Conservation (phyloP, 2,888 invertebrate species). For the Fragum fragum region DNA sequence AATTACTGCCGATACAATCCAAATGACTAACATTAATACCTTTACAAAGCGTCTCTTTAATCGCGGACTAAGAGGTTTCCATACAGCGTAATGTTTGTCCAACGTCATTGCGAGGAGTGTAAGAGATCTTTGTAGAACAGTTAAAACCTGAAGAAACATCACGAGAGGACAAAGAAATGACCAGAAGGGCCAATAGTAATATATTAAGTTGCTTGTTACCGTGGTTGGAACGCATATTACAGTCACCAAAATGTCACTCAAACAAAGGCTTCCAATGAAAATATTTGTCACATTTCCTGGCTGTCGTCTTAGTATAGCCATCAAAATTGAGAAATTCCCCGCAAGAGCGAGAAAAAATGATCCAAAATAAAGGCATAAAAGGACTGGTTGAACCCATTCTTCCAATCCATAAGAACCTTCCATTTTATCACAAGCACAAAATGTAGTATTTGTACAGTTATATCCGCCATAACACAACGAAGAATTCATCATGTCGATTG, state of each 20-base stretch:
- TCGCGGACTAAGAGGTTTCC: constrained; percentile 11
- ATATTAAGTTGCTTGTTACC: constrained; percentile 27
- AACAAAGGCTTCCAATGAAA: constrained; percentile 34
- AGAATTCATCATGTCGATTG: background rate
- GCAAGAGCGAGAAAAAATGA: constrained; percentile 13
- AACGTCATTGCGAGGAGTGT: constrained; percentile 24
- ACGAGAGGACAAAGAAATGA: constrained; percentile 31
- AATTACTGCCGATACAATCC: constrained; percentile 14
- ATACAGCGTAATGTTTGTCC: constrained; percentile 31
- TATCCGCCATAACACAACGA: background rate
- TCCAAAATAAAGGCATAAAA: constrained; percentile 19
- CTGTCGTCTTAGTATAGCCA: background rate
- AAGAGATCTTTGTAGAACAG: constrained; percentile 30
- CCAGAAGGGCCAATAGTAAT: constrained; percentile 38
- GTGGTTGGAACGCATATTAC: constrained; percentile 30
- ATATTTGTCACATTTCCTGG: constrained; percentile 23
- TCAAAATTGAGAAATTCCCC: constrained; percentile 30
- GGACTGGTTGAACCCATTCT: constrained; percentile 19
- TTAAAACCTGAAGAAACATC: constrained; percentile 30
- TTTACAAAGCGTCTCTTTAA: constrained; percentile 8
- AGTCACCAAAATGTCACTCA: constrained; percentile 28
- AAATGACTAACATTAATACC: constrained; percentile 3
- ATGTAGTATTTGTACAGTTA: background rate
- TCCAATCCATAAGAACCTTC: constrained; percentile 13
- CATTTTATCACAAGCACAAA: background rate